Evolutionary conservation across 2,113 vertebrate genomes (phyloP).

Genomic region (Neodon shergylaensis): DNA sequence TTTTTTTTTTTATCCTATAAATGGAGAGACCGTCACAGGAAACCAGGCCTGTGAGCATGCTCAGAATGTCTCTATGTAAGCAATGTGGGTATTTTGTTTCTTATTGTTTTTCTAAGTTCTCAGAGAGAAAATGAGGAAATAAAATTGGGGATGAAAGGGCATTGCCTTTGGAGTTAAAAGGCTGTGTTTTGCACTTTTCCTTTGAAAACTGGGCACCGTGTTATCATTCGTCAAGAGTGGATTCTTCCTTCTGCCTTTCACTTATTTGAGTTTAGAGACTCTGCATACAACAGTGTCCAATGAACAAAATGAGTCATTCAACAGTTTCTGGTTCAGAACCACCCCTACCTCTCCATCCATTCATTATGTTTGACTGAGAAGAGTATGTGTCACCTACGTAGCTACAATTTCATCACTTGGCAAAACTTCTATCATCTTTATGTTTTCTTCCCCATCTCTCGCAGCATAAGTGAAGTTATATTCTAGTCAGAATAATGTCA

Average conservation of each 20-base stretch:
- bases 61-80: conserved; percentile 7
- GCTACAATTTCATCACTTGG: not conserved
- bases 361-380: not conserved
- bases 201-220: not conserved
- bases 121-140: not conserved
- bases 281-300: not conserved
- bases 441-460: not conserved
- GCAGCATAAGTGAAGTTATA: conserved; percentile 14
- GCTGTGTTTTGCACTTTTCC: not conserved
- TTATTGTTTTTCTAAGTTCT: not conserved
- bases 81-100: not conserved
- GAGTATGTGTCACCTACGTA: not conserved
- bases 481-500: not conserved
- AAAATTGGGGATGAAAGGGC: not conserved
- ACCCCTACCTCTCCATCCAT: not conserved
- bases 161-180: not conserved
- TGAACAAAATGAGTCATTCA: not conserved
- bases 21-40: not conserved
- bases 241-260: not conserved
- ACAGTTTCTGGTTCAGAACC: not conserved
- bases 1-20: not conserved
- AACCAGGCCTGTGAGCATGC: not conserved
- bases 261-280: not conserved
- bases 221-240: not conserved
- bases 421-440: not conserved